Base-by-base conservation (phyloP, 2,888 invertebrate species). In the Epinotia ramella region DNA sequence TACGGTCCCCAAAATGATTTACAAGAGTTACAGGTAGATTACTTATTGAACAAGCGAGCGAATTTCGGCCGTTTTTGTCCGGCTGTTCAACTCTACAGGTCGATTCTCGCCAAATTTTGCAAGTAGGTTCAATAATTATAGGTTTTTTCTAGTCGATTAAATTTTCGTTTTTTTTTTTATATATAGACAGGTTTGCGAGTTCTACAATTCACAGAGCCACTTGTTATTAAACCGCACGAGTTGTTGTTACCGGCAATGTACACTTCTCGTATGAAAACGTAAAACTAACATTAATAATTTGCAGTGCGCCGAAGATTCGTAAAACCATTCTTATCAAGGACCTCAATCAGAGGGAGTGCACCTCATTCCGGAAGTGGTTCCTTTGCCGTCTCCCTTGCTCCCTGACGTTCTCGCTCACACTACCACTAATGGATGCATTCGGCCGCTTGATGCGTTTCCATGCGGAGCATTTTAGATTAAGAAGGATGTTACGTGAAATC, bases 311-410 rank as follows among this genome's bases (percentile, higher is more conserved):
- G 59, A 64, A 74, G 69, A 70, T 74, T 65, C 64, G 46, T 59
- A 59, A 64, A 73, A 65, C 73, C 62, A 73, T 72, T 76, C 73
- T 76, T 62, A 68, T 73, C 70, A 59, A 75, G 76, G 64, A 72
- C 57, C 76, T 77, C 94, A 94, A 95, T 94, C 94, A 94, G 93
- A 94, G 94, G 94, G 94, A 95, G 94, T 95, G 94, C 94, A 91
- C 93, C 94, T 94, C 94, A 95, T 94, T 89, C 89, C 94, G 94
- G 95, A 95, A 95, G 94, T 95, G 94, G 94, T 94, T 92, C 91
- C 87, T 90, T 87, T 88, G 89, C 87, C 82, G 87, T 91, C 92
- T 84, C 88, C 76, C 90, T 93, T 91, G 83, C 88, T 84, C 91
- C 73, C 77, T 79, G 9, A 18, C 66, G 66, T 56, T 71, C 60